Evolutionary conservation across 1,140 invertebrate species (phyloP), one percentile per base, ranked within the genome.

Genomic region (Dendroctonus valens): DNA sequence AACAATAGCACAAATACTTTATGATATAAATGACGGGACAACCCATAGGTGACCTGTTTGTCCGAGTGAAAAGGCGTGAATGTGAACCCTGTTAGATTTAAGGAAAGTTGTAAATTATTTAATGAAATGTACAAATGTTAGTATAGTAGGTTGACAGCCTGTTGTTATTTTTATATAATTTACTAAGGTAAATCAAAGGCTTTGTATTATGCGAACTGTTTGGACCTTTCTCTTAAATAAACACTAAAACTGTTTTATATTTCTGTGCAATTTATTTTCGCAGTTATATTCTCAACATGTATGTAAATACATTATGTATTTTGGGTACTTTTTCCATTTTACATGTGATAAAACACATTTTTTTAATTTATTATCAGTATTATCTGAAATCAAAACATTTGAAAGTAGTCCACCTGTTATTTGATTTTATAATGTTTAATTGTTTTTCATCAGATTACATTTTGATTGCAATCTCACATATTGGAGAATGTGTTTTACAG

Each of bases 1-100:
- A 73, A 97, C 96, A 57, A 91, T 99, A 72, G 90, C 94, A 52
- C 96, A 98, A 84, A 92, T 98, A 70, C 83, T 99, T 9, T 96
- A 89, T 79, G 92, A 95, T 75, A 88, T 95, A 87, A 91, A 91
- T 74, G 84, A 85, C 44, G 70, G 72, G 38, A 69, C 75, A 67
- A 76, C 72, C 63, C 75, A 73, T 58, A 78, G 77, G 77, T 79
- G 77, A 79, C 77, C 74, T 66, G 68, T 57, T 73, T 72, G 66
- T 59, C 55, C 65, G 41, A 69, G 67, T 69, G 67, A 65, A 39
- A 68, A 54, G 61, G 64, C 37, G 54, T 51, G 53, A 59, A 60
- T 58, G 63, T 54, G 58, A 67, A 68, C 65, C 57, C 63, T 72
- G 70, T 67, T 65, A 60, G 52, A 63, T 59, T 42, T 67, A 64